Evolutionary conservation across 1,140 invertebrate species (phyloP), one percentile per base, ranked within the genome.

Genomic region (Drosophila equinoxialis): DNA sequence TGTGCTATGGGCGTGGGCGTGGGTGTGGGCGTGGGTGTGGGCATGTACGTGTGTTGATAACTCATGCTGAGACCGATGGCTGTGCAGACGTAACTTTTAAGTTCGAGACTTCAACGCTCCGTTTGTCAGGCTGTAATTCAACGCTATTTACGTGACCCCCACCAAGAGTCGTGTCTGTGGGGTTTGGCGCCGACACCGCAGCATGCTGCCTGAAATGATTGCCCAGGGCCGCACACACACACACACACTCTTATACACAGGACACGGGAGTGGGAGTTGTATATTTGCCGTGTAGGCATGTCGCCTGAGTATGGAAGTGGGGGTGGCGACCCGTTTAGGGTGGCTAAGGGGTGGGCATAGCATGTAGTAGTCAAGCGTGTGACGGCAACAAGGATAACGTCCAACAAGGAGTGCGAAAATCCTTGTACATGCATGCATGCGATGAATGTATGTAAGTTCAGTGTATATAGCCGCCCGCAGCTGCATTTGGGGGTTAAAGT

Each of bases 51-150:
- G 39, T 65, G 67, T 42, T 65, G 37, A 26, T 51, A 59, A 63
- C 74, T 41, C 66, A 41, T 59, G 26, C 26, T 37, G 48, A 57
- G 65, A 62, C 60, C 33, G 42, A 57, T 57, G 61, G 57, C 20
- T 35, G 58, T 35, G 65, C 75, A 76, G 71, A 74, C 76, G 76
- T 85, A 87, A 83, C 80, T 89, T 82, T 82, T 89, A 81, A 86
- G 83, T 87, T 89, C 76, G 84, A 79, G 83, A 89, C 84, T 87
- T 87, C 83, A 87, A 83, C 83, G 79, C 84, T 87, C 86, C 84
- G 83, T 89, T 87, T 87, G 83, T 87, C 79, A 86, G 80, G 79
- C 83, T 82, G 83, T 89, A 87, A 87, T 87, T 87, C 83, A 89
- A 87, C 83, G 83, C 83, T 79, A 87, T 87, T 87, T 87, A 87